These are phyloP conservation scores for Lordiphosa clarofinis DNA, from an alignment of 1,140 invertebrate species.

Conservation along the genomic window DNA sequence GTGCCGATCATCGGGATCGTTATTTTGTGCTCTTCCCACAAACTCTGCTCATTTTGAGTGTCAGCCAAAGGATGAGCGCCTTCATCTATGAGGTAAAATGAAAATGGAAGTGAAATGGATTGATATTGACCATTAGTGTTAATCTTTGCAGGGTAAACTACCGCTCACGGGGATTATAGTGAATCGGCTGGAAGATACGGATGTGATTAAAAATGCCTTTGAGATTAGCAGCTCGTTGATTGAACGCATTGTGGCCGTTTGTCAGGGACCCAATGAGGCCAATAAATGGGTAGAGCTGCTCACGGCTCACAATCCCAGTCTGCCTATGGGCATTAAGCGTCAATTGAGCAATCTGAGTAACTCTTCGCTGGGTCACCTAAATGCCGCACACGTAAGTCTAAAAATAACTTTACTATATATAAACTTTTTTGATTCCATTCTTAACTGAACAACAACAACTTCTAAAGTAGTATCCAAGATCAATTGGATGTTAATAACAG, in stretches of 20 bases:
- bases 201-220: slow-evolving; percentile 92
- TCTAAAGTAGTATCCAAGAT: background rate
- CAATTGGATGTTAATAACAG: too few relatives aligned
- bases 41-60: slow-evolving; percentile 92
- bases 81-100: slow-evolving; percentile 93
- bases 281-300: slow-evolving; percentile 92
- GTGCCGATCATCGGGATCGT: slow-evolving; percentile 90
- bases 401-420: background rate
- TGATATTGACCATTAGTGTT: background rate
- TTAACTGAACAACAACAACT: slow-evolving; percentile 31
- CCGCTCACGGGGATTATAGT: slow-evolving; percentile 92
- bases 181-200: slow-evolving; percentile 88
- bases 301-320: slow-evolving; percentile 78
- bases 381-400: slow-evolving; percentile 82
- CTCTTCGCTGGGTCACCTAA: slow-evolving; percentile 67
- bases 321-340: slow-evolving; percentile 79
- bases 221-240: slow-evolving; percentile 96
- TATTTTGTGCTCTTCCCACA: slow-evolving; percentile 95
- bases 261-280: slow-evolving; percentile 90
- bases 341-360: slow-evolving; percentile 77
- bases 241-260: slow-evolving; percentile 92
- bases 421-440: slow-evolving; percentile 24
- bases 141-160: slow-evolving; percentile 88
- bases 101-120: slow-evolving; percentile 27
- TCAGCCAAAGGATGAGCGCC: slow-evolving; percentile 94